Evolutionary conservation across 2,888 invertebrate species (phyloP).

Genomic region (Epirrita christyi): DNA sequence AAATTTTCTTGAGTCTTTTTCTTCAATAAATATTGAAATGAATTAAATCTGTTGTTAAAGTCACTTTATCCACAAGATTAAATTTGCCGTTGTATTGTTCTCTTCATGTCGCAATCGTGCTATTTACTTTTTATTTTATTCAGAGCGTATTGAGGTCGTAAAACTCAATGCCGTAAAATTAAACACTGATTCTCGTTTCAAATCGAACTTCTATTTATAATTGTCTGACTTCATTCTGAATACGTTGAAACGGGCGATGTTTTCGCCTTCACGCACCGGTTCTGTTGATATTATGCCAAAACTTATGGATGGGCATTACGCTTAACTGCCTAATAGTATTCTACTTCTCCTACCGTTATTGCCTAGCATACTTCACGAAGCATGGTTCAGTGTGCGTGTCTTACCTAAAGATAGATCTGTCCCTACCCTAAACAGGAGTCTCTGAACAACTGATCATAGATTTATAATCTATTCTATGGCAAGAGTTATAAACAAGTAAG

Average conservation of each 20-base stretch:
- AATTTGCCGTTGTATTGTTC: slow-evolving; percentile 42
- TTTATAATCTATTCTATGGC: no score
- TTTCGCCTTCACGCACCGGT: slow-evolving; percentile 50
- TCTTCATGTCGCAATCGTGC: slow-evolving; percentile 44
- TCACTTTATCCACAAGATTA: slow-evolving; percentile 17
- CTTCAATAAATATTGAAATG: neutral
- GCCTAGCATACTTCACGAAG: slow-evolving; percentile 9
- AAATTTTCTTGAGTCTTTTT: neutral
- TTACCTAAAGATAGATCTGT: neutral
- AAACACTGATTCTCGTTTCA: slow-evolving; percentile 56
- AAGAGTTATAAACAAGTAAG: no score
- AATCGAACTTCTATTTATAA: slow-evolving; percentile 72
- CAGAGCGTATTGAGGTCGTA: slow-evolving; percentile 48
- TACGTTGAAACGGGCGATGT: slow-evolving; percentile 51
- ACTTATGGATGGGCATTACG: slow-evolving; percentile 21
- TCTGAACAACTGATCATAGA: no score
- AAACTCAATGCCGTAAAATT: slow-evolving; percentile 60
- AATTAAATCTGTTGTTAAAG: slow-evolving; percentile 11
- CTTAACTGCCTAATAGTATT: slow-evolving; percentile 30
- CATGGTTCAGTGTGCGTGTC: neutral
- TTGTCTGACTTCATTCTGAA: slow-evolving; percentile 65
- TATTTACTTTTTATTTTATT: slow-evolving; percentile 49
- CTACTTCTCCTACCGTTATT: slow-evolving; percentile 17
- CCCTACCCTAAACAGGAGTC: no score
- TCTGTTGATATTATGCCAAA: slow-evolving; percentile 59